Evolutionary conservation across 2,888 invertebrate species (phyloP), one percentile per base, ranked within the genome.

Genomic region (Epicampocera succincta): DNA sequence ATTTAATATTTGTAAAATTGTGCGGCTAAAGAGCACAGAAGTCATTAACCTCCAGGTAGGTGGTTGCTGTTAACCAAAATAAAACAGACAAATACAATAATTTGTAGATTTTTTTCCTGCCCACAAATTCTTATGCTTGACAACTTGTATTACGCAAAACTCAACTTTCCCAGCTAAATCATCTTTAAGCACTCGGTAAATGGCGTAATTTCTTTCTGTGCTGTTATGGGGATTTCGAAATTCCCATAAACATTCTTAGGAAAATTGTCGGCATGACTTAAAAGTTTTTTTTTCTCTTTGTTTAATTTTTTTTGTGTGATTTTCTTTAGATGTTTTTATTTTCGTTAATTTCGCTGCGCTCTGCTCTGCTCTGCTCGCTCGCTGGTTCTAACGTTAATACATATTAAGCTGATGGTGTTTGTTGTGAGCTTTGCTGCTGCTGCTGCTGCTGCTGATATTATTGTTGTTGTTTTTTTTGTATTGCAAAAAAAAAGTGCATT

Each of bases 201-300:
- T 77, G 77, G 52, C 52, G 73, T 77, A 82, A 78, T 82, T 65
- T 77, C 60, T 78, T 48, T 56, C 4, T 19, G 8, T 48, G 40
- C 5, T 60, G 12, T 73, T 60, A 15, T 54, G 38, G 38, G 33
- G n/a, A 58, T 38, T 60, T 69, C 46, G 3, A 82, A 73, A 74
- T 82, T 82, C 82, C 82, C 82, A 82, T 71, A 71, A 65, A 78
- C 63, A 74, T 82, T 82, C 78, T 78, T 78, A 74, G 54, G 60
- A 78, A 82, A 82, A 78, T 82, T 60, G 78, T 74, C 78, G 82
- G 78, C 78, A 78, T 78, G 78, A 78, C 78, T 78, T 60, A 46
- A 71, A 66, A 46, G 56, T 61, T 61, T 72, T 74, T 65, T 61
- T 52, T 38, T 38, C 42, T 8, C 25, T 40, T n/a, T 6, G 3